Conservation (phyloP, 2,113 vertebrate genomes). For the Ancistrus triradiatus region DNA sequence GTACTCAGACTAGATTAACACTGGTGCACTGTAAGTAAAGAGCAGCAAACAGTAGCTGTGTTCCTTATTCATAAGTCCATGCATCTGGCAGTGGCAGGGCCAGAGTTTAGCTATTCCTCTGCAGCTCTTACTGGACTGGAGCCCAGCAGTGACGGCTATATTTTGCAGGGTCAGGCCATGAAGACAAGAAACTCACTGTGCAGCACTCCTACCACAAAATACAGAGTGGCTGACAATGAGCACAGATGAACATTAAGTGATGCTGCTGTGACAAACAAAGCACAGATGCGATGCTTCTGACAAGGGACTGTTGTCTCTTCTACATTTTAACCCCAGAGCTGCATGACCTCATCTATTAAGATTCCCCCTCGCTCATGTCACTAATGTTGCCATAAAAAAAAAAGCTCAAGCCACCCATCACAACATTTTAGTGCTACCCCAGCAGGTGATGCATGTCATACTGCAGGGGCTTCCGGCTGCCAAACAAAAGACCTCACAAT, state of each 20-base stretch:
- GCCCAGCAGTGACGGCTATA: conserved; percentile 1
- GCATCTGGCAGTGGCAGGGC: conserved; percentile 43
- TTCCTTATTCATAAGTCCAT: conserved; percentile 51
- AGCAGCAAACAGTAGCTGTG: conserved; percentile 32
- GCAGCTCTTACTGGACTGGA: conserved; percentile 8
- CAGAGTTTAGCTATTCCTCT: conserved; percentile 4
- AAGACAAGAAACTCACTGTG: conserved; percentile 14
- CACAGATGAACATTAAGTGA: neutral
- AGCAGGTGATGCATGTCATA: conserved; percentile 36
- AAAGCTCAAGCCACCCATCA: conserved; percentile 2
- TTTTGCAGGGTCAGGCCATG: neutral
- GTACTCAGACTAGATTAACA: conserved; percentile 35
- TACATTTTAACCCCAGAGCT: too few species aligned
- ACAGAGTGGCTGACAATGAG: neutral
- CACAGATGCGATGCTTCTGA: too few species aligned
- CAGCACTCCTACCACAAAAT: neutral
- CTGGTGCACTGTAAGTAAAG: conserved; percentile 54
- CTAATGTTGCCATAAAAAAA: neutral
- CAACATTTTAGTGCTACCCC: conserved; percentile 4
- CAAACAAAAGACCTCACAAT: conserved; percentile 38
- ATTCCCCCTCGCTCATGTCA: neutral
- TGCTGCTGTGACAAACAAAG: too few species aligned
- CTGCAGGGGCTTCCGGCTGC: conserved; percentile 38
- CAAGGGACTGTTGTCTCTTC: too few species aligned
- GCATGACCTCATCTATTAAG: neutral